A percentile compares a stretch with the other conserved stretches of the same genome.
phyloP scores from a whole-genome alignment of 2,797 vertebrate genomes.

The Sylvilagus floridanus region DNA sequence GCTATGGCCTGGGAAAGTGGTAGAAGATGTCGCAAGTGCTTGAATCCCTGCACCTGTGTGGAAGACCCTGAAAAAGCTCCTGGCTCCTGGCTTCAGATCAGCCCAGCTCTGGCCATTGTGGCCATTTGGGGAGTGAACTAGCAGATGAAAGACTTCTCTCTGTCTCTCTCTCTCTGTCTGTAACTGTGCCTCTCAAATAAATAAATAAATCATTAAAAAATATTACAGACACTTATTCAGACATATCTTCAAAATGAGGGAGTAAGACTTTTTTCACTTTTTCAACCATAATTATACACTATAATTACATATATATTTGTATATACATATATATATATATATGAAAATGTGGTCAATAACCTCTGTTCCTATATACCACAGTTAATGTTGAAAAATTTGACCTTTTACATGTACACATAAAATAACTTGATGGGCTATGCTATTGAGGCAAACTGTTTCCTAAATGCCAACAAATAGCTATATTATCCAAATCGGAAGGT shows the following conservation, averaged over 20 bases:
- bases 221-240: neutral
- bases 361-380: neutral
- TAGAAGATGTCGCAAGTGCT: too few species aligned
- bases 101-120: too few species aligned
- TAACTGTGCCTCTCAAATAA: too few species aligned
- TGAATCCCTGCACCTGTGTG: too few species aligned
- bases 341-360: neutral
- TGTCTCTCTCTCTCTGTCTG: too few species aligned
- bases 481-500: neutral
- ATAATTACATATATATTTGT: neutral
- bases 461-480: neutral
- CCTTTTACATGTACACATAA: conserved; percentile 3
- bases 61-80: too few species aligned
- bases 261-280: neutral
- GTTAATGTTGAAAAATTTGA: conserved; percentile 24
- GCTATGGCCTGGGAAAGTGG: too few species aligned
- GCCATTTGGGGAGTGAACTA: too few species aligned
- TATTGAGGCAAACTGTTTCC: neutral
- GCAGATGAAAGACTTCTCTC: too few species aligned
- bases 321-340: neutral
- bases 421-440: conserved; percentile 13
- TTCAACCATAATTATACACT: neutral
- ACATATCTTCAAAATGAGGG: conserved; percentile 16
- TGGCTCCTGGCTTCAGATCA: too few species aligned
- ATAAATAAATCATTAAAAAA: too few species aligned